Conservation (phyloP, 2,888 invertebrate species). For the Anodontia alba region DNA sequence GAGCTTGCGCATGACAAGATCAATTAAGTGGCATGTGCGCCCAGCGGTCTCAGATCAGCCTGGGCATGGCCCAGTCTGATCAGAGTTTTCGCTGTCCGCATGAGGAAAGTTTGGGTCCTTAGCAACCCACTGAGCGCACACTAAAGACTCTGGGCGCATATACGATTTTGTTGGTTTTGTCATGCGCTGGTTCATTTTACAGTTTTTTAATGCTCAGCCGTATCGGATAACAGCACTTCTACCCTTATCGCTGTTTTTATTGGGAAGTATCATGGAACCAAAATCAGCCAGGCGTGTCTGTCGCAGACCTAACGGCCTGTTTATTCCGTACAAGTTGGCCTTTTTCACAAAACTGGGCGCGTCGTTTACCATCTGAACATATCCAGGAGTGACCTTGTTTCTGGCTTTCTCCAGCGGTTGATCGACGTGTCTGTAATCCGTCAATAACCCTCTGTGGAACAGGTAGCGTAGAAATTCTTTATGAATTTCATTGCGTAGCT, state of each 20-base stretch:
- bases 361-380: neutral
- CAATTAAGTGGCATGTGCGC: too few relatives aligned
- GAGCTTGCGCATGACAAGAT: too few relatives aligned
- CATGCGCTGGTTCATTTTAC: too few relatives aligned
- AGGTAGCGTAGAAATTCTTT: neutral
- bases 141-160: too few relatives aligned
- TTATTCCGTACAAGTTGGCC: neutral
- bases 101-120: too few relatives aligned
- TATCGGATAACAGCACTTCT: neutral
- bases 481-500: neutral
- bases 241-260: neutral
- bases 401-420: neutral
- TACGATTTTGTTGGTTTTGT: too few relatives aligned
- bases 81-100: too few relatives aligned
- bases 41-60: too few relatives aligned
- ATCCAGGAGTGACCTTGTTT: neutral
- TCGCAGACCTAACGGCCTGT: neutral
- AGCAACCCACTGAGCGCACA: too few relatives aligned
- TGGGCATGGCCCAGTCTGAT: too few relatives aligned
- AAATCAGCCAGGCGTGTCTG: neutral
- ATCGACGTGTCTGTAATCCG: neutral
- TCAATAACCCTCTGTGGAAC: neutral
- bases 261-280: slow-evolving; percentile 4
- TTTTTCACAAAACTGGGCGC: neutral
- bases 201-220: neutral